Percentiles rank a stretch among this genome's conserved stretches.
Conservation (phyloP, 2,888 invertebrate species). For the Helicoverpa assulta region DNA sequence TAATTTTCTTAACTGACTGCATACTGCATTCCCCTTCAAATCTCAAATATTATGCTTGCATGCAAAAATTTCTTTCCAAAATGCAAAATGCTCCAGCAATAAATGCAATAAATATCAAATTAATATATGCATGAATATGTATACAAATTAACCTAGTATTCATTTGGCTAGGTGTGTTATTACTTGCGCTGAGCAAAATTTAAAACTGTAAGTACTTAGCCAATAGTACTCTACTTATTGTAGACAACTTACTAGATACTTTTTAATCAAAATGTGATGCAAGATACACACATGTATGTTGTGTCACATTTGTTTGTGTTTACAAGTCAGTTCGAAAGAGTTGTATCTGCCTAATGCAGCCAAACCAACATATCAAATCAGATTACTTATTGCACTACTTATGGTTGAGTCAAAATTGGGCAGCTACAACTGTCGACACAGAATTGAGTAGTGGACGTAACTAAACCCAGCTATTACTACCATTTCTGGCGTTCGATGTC, state of each 20-base stretch:
- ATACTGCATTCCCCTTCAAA: conserved; percentile 28
- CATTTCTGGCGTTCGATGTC: conserved; percentile 63
- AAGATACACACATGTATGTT: conserved; percentile 30
- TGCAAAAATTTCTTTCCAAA: conserved; percentile 58
- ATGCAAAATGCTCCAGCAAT: conserved; percentile 42
- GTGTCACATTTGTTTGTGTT: conserved; percentile 37
- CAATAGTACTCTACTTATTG: conserved; percentile 60
- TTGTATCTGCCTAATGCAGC: conserved; percentile 20
- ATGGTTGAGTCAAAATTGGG: conserved; percentile 18
- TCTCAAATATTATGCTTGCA: conserved; percentile 66
- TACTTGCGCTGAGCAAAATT: conserved; percentile 88
- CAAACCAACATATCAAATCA: background rate
- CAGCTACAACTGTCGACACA: conserved; percentile 29
- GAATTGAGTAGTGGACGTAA: conserved; percentile 51
- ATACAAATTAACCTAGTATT: conserved; percentile 81
- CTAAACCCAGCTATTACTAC: conserved; percentile 63
- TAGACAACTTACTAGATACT: conserved; percentile 48
- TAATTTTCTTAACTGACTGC: conserved; percentile 23
- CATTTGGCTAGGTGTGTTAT: conserved; percentile 88
- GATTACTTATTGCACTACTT: background rate
- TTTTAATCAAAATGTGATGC: conserved; percentile 32
- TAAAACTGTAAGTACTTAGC: conserved; percentile 84
- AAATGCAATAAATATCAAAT: conserved; percentile 43
- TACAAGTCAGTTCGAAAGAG: conserved; percentile 24
- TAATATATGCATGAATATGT: conserved; percentile 68